These are phyloP conservation scores for Thalassarche chlororhynchos DNA, from an alignment of 2,113 vertebrate genomes.

Conservation along the genomic window DNA sequence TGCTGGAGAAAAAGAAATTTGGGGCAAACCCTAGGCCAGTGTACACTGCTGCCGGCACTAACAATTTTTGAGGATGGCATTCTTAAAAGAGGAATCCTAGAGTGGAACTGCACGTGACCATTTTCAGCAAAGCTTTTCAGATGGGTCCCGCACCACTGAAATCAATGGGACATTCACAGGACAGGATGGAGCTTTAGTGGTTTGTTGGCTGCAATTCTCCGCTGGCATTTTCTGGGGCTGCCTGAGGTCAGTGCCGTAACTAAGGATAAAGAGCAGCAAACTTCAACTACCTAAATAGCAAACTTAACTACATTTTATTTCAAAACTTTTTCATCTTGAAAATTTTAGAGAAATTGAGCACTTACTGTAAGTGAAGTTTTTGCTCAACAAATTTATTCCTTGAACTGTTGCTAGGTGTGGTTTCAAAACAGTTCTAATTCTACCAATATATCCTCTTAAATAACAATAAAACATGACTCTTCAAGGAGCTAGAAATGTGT, in stretches of 20 bases:
- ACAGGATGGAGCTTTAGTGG: conserved; percentile 36
- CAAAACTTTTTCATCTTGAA: background rate
- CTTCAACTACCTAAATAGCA: background rate
- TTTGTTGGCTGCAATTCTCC: conserved; percentile 21
- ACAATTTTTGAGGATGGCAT: background rate
- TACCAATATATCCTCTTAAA: conserved; percentile 45
- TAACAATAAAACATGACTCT: conserved; percentile 55
- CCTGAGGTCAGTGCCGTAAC: background rate
- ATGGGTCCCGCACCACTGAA: background rate
- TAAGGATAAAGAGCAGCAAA: conserved; percentile 4
- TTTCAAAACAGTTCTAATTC: conserved; percentile 60
- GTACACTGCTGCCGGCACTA: background rate
- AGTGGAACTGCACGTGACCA: background rate
- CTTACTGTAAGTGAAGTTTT: background rate
- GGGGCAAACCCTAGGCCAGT: background rate
- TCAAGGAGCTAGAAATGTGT: conserved; percentile 58
- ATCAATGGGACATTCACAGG: conserved; percentile 36
- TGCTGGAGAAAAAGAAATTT: background rate
- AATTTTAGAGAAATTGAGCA: background rate
- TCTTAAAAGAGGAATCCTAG: background rate
- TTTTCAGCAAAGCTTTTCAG: conserved; percentile 31
- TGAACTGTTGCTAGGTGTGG: conserved; percentile 62
- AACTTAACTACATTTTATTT: background rate
- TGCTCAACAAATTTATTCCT: background rate
- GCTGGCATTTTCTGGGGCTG: background rate